Conservation (phyloP, 2,888 invertebrate species). For the Hirtodrosophila duncani region DNA sequence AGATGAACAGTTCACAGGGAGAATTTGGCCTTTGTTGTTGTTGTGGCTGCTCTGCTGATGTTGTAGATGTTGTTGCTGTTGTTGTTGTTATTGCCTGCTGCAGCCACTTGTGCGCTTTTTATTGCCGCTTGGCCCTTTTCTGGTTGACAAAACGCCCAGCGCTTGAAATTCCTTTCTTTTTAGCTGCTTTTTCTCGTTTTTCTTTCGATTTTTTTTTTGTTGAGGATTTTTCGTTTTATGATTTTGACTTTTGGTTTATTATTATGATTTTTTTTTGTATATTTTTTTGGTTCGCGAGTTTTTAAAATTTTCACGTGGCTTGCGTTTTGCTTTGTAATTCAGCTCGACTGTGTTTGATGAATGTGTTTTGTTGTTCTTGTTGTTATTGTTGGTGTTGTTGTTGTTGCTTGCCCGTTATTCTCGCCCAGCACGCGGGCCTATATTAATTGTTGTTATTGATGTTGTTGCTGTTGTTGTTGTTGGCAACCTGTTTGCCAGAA, state of each 20-base stretch:
- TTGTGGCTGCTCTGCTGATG: conserved; percentile 1
- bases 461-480: conserved; percentile 24
- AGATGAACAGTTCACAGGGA: conserved; percentile 20
- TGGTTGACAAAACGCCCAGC: conserved; percentile 63
- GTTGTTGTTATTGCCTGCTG: conserved; percentile 43
- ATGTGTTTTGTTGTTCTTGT: conserved; percentile 5
- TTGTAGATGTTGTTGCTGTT: conserved; percentile 13
- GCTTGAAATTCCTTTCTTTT: conserved; percentile 43
- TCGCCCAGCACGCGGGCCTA: too few species aligned
- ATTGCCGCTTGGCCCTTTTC: conserved; percentile 56
- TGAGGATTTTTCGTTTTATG: conserved; percentile 37
- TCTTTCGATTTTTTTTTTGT: conserved; percentile 22
- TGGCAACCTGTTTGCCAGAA: conserved; percentile 61
- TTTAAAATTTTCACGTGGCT: conserved; percentile 36
- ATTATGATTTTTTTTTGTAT: conserved; percentile 10
- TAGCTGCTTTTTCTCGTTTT: conserved; percentile 19
- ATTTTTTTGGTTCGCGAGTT: conserved; percentile 31
- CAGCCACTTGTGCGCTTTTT: conserved; percentile 66
- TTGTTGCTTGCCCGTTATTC: too few species aligned
- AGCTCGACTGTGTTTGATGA: too few species aligned
- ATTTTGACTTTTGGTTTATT: conserved; percentile 26
- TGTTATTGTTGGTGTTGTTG: conserved; percentile 16
- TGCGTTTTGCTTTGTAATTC: conserved; percentile 38
- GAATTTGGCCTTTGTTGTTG: conserved; percentile 15
- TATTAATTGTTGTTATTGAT: conserved; percentile 17